Percentiles rank a stretch among this genome's conserved stretches.
These are phyloP conservation scores for Hipparchia semele DNA, from an alignment of 2,888 invertebrate genomes.

Conservation along the genomic window DNA sequence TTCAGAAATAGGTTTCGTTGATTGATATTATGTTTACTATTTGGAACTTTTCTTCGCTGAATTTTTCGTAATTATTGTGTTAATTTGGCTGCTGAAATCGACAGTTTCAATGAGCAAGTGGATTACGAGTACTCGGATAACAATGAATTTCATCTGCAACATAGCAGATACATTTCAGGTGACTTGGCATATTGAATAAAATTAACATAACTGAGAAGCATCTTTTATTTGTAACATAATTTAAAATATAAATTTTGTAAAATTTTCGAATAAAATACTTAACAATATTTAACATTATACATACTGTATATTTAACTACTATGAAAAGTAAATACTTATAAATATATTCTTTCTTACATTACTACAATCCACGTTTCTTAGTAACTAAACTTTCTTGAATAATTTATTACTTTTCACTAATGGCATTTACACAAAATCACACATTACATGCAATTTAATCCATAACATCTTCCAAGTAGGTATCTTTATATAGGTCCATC, in stretches of 20 bases:
- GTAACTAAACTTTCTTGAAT: constrained; percentile 21
- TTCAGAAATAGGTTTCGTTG: no score
- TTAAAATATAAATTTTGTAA: constrained; percentile 80
- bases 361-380: constrained; percentile 15
- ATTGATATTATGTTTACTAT: no score
- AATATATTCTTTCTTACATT: constrained; percentile 19
- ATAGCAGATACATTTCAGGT: no score
- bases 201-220: constrained; percentile 56
- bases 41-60: no score
- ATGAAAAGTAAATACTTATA: constrained; percentile 47
- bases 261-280: constrained; percentile 76
- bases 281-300: constrained; percentile 58
- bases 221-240: constrained; percentile 77
- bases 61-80: no score
- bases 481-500: constrained; percentile 18
- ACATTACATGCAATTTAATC: constrained; percentile 11
- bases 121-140: no score
- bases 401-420: constrained; percentile 35
- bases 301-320: constrained; percentile 26
- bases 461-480: constrained; percentile 14
- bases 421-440: constrained; percentile 31
- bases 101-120: no score
- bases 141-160: no score
- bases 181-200: constrained; percentile 6
- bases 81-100: no score